Evolutionary conservation across 2,797 vertebrate genomes (phyloP).

Genomic region (Pachyuromys duprasi): DNA sequence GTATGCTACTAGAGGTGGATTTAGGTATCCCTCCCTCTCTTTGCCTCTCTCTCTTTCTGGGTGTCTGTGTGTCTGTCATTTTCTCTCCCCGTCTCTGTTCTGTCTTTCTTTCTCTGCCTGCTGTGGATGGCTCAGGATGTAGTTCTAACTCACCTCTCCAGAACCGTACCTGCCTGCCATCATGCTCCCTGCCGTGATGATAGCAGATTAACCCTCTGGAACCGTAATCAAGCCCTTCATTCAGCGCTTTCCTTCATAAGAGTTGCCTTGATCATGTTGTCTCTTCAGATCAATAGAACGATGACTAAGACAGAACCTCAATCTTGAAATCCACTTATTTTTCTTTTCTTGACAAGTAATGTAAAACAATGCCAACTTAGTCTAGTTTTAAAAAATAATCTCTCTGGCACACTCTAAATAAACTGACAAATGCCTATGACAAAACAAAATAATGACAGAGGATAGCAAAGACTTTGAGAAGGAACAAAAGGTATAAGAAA

Average conservation of each 20-base stretch:
- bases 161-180: rapidly evolving
- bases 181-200: neutral
- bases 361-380: neutral
- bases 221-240: neutral
- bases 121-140: neutral
- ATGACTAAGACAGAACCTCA: neutral
- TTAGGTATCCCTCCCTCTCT: no score
- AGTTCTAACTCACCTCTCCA: neutral
- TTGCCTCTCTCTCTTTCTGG: no score
- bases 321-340: neutral
- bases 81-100: no score
- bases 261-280: neutral
- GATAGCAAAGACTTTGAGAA: neutral
- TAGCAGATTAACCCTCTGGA: neutral
- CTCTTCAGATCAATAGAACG: neutral
- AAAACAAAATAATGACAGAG: neutral
- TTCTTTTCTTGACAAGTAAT: neutral
- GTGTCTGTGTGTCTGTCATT: neutral
- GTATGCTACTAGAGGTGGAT: neutral
- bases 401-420: neutral
- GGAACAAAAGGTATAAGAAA: neutral
- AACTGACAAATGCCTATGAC: neutral
- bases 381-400: neutral
- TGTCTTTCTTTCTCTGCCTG: neutral
- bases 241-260: neutral